These are phyloP conservation scores for Arrhopalites spinosus DNA, from an alignment of 2,888 invertebrate genomes.

Conservation along the genomic window DNA sequence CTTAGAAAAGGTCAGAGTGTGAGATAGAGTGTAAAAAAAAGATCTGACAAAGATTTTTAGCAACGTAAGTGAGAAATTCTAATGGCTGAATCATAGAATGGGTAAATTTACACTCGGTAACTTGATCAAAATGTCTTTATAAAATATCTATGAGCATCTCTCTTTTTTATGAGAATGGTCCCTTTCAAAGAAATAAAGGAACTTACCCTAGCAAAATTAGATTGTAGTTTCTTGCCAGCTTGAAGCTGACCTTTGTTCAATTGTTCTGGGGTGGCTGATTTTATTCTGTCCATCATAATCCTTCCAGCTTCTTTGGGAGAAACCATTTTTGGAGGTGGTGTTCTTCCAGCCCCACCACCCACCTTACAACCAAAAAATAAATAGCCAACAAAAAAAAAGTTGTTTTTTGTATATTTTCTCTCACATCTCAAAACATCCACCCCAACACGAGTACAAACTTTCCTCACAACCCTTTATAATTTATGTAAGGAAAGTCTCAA, in stretches of 20 bases:
- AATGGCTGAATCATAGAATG: too few species aligned
- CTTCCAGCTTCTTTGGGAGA: background rate
- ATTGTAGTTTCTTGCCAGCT: slow-evolving; percentile 28
- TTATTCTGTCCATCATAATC: slow-evolving; percentile 11
- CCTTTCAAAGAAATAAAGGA: too few species aligned
- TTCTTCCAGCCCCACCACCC: slow-evolving; percentile 12
- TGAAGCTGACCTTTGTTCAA: background rate
- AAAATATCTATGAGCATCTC: too few species aligned
- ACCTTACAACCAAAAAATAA: background rate
- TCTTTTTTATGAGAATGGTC: background rate
- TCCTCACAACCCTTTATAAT: background rate
- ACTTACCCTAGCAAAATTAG: slow-evolving; percentile 29
- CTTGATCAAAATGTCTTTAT: background rate
- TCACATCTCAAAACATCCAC: background rate
- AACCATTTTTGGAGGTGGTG: background rate
- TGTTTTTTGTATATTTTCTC: too few species aligned
- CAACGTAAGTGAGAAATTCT: too few species aligned
- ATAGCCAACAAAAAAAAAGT: background rate
- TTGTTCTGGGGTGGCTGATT: slow-evolving; percentile 19
- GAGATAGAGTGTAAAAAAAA: too few species aligned
- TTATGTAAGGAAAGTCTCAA: too few species aligned
- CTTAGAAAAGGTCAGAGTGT: too few species aligned
- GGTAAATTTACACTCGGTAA: background rate
- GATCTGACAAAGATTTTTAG: too few species aligned
- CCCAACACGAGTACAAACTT: background rate